Percentiles rank a stretch among this genome's conserved stretches.
Evolutionary conservation across 64 coral and sea anemone genomes (phyloP).

Genomic region (Actinia tenebrosa): DNA sequence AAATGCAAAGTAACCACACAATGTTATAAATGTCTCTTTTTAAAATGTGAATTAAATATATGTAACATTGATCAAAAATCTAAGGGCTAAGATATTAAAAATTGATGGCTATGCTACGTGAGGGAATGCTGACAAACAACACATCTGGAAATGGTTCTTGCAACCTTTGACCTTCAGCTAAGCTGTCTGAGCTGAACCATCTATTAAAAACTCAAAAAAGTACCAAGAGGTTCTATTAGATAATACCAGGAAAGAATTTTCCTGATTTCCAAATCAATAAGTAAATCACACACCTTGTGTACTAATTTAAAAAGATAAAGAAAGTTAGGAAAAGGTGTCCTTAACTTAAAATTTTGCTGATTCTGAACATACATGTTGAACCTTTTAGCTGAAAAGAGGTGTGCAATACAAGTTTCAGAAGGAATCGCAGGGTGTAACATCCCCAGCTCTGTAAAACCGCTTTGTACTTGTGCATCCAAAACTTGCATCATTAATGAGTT

Average conservation of each 20-base stretch:
- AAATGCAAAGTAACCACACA: neutral
- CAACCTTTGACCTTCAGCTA: neutral
- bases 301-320: too few species aligned
- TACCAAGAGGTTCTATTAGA: neutral
- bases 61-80: neutral
- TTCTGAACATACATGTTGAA: too few species aligned
- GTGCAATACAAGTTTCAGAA: too few species aligned
- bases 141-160: constrained; percentile 18
- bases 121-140: neutral
- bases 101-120: neutral
- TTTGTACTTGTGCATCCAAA: too few species aligned
- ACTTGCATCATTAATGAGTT: too few species aligned
- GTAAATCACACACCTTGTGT: too few species aligned
- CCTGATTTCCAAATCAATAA: too few species aligned
- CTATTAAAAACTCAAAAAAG: neutral
- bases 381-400: too few species aligned
- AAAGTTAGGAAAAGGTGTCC: neutral
- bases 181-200: constrained; percentile 1
- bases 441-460: too few species aligned
- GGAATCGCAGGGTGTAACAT: too few species aligned
- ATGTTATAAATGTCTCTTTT: neutral
- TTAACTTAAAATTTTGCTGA: too few species aligned
- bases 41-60: neutral
- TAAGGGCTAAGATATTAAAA: neutral
- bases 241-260: neutral